These are phyloP conservation scores for Pachliopta kotzebuea DNA, from an alignment of 2,888 invertebrate species.

Conservation along the genomic window DNA sequence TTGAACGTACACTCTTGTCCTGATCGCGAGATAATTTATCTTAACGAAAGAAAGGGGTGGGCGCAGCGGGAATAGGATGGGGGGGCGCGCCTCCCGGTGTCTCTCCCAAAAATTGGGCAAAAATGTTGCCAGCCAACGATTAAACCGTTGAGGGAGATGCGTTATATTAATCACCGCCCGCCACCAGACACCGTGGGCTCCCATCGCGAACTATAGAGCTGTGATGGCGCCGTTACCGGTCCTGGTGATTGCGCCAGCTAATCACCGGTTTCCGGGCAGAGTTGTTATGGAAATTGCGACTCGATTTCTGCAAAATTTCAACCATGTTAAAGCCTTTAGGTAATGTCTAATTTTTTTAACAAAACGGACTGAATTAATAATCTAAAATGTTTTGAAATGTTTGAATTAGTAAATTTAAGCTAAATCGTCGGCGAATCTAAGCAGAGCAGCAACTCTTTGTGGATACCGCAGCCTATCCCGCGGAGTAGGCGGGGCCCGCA, in stretches of 20 bases:
- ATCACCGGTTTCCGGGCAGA: not conserved
- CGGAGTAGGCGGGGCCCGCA: slow-evolving; percentile 69
- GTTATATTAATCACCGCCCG: slow-evolving; percentile 81
- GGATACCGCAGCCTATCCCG: slow-evolving; percentile 54
- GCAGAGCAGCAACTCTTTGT: slow-evolving; percentile 47
- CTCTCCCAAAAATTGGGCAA: slow-evolving; percentile 78
- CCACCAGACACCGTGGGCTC: slow-evolving; percentile 40
- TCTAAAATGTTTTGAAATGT: not conserved
- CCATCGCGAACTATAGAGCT: slow-evolving; percentile 18
- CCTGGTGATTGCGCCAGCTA: slow-evolving; percentile 13
- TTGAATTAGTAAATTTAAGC: not conserved
- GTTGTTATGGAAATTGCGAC: not conserved
- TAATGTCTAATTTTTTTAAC: not conserved
- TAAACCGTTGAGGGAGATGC: slow-evolving; percentile 79
- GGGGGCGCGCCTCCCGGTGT: slow-evolving; percentile 46
- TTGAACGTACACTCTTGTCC: slow-evolving; percentile 80
- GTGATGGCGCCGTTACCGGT: slow-evolving; percentile 13
- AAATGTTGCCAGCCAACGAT: slow-evolving; percentile 80
- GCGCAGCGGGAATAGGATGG: slow-evolving; percentile 44
- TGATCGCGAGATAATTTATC: slow-evolving; percentile 80
- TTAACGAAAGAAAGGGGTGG: slow-evolving; percentile 81
- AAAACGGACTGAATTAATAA: not conserved
- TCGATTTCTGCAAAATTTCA: not conserved
- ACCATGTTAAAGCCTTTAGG: not conserved
- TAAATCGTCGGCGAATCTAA: slow-evolving; percentile 2